A percentile compares a stretch with the other conserved stretches of the same genome.
Conservation (phyloP, 2,113 vertebrate species). For the Cariama cristata region DNA sequence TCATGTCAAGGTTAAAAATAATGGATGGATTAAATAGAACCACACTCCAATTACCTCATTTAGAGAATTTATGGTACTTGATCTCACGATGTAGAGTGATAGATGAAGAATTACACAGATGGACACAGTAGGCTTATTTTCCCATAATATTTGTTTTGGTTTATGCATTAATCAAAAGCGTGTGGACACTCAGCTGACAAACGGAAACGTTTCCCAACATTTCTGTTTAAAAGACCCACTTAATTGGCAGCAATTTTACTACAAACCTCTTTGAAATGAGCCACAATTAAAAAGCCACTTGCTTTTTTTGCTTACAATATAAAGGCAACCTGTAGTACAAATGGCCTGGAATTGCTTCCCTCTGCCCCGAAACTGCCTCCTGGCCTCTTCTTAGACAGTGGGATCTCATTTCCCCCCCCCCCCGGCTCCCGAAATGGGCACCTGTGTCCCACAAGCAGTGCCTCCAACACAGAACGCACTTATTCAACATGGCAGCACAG, state of each 20-base stretch:
- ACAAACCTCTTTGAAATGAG: neutral
- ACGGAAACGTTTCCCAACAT: neutral
- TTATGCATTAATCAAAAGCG: neutral
- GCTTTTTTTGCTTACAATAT: neutral
- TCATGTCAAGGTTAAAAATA: conserved; percentile 9
- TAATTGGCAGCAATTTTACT: neutral
- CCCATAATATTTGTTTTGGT: neutral
- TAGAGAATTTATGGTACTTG: neutral
- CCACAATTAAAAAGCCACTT: accelerated
- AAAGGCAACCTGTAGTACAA: neutral
- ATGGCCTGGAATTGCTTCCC: neutral
- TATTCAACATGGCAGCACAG: neutral
- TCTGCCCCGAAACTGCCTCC: accelerated
- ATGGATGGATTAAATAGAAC: neutral
- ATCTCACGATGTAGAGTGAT: neutral
- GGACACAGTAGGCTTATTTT: neutral
- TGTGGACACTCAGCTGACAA: neutral
- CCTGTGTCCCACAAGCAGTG: accelerated
- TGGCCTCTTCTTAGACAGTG: accelerated
- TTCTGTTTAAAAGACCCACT: neutral
- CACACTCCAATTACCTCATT: neutral
- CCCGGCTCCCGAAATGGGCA: too few relatives aligned
- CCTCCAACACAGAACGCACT: neutral
- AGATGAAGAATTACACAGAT: neutral
- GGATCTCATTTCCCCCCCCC: neutral